Percentiles rank a stretch among this genome's conserved stretches.
phyloP scores from a whole-genome alignment of 2,113 vertebrate species.

The Uria aalge region DNA sequence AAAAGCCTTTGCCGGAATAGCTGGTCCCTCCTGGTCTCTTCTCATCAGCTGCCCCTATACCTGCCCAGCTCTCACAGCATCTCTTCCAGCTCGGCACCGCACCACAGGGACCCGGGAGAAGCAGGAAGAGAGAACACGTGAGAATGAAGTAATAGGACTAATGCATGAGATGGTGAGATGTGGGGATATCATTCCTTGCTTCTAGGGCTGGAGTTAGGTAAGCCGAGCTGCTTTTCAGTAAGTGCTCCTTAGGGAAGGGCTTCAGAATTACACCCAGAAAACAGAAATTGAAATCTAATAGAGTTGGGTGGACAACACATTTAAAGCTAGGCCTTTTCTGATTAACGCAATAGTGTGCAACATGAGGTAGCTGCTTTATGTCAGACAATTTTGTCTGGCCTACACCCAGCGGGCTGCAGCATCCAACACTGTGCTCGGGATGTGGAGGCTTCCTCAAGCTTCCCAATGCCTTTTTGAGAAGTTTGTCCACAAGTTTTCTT shows the following conservation, averaged over 20 bases:
- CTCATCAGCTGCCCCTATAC: background rate
- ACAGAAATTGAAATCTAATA: background rate
- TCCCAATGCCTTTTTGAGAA: background rate
- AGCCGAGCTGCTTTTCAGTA: background rate
- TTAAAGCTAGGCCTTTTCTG: background rate
- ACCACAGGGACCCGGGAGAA: background rate
- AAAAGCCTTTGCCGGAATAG: slow-evolving; percentile 42
- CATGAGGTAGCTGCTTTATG: background rate
- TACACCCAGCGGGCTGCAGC: background rate
- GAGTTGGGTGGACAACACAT: background rate
- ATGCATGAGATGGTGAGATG: background rate
- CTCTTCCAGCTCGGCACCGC: background rate
- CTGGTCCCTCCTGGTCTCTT: background rate
- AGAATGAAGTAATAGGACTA: slow-evolving; percentile 30
- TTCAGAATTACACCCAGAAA: background rate
- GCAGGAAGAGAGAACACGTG: background rate
- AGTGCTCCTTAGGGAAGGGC: background rate
- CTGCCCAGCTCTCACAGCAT: background rate
- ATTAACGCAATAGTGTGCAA: background rate
- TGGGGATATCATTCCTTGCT: background rate
- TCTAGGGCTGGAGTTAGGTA: background rate
- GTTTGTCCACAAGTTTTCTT: background rate
- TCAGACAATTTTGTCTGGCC: background rate
- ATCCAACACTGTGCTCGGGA: background rate
- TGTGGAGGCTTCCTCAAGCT: background rate